Percentiles rank a stretch among this genome's conserved stretches.
phyloP scores from a whole-genome alignment of 2,797 vertebrate genomes.

The Micropoecilia bifurca region DNA sequence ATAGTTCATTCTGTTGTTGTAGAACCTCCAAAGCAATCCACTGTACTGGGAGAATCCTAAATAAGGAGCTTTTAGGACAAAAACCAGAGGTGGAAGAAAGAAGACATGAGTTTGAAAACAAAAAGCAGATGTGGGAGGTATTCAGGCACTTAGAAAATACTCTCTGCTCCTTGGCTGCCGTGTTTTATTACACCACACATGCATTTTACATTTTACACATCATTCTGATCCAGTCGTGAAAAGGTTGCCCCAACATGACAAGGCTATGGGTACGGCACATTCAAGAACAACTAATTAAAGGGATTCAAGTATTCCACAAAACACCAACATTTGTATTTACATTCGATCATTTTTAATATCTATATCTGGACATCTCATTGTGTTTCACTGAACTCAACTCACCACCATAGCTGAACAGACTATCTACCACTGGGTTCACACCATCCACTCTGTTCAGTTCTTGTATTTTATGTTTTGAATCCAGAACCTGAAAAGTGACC shows the following conservation, averaged over 20 bases:
- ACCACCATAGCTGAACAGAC: background rate
- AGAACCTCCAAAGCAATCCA: constrained; percentile 44
- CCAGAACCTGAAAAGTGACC: constrained; percentile 18
- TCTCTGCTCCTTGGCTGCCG: constrained; percentile 83
- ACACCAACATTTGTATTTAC: constrained; percentile 74
- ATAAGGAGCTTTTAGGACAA: constrained; percentile 21
- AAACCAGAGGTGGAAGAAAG: constrained; percentile 32
- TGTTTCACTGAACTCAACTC: background rate
- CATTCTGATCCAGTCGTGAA: constrained; percentile 50
- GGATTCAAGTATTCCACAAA: constrained; percentile 77
- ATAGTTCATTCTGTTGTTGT: constrained; percentile 18
- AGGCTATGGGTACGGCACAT: constrained; percentile 69
- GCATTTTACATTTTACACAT: constrained; percentile 61
- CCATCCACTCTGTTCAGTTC: constrained; percentile 25
- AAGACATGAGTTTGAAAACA: constrained; percentile 33
- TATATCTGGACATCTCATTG: constrained; percentile 21
- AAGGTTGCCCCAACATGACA: constrained; percentile 65
- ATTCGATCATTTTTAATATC: constrained; percentile 41
- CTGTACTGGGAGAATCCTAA: constrained; percentile 35
- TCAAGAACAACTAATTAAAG: constrained; percentile 80
- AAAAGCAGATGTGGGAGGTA: constrained; percentile 56
- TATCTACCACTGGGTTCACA: background rate
- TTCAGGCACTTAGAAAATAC: constrained; percentile 86
- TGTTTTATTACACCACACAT: constrained; percentile 74
- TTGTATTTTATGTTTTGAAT: constrained; percentile 43